Percentiles rank a stretch among this genome's conserved stretches.
Conservation (phyloP, 37 sponge, comb jelly and placozoan genomes). For the Beroe ovata region DNA sequence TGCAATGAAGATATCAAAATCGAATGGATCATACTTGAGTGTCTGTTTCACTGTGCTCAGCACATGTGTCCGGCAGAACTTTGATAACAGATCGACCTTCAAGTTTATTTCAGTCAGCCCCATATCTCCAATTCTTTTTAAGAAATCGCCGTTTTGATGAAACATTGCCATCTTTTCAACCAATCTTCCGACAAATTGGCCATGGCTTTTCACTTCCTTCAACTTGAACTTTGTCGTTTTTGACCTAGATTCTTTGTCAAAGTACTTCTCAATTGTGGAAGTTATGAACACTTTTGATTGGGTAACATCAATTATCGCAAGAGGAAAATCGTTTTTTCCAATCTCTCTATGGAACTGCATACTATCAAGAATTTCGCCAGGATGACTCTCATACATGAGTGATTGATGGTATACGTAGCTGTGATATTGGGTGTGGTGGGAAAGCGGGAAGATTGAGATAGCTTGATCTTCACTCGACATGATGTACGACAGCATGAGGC, state of each 20-base stretch:
- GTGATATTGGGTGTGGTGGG: not conserved
- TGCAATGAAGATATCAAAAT: constrained; percentile 19
- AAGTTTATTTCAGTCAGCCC: not conserved
- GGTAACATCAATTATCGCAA: constrained; percentile 60
- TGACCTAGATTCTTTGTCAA: not conserved
- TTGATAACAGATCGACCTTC: constrained; percentile 5
- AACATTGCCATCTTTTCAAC: not conserved
- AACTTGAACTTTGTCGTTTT: not conserved
- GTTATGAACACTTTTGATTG: not conserved
- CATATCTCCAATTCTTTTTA: not conserved
- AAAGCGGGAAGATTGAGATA: not conserved
- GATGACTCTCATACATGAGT: not conserved
- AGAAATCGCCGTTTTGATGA: not conserved
- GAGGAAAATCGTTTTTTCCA: not conserved
- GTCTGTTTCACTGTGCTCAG: not conserved
- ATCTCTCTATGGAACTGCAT: not conserved
- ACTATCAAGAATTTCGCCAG: not conserved
- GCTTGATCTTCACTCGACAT: not conserved
- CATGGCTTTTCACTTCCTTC: not conserved
- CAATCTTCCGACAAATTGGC: not conserved
- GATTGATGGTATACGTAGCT: constrained; percentile 1
- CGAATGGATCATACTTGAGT: not conserved
- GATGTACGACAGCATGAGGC: constrained; percentile 3
- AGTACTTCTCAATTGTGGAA: not conserved
- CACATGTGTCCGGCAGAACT: not conserved